Conservation (phyloP, 2,113 vertebrate species). For the Rhea americana region DNA sequence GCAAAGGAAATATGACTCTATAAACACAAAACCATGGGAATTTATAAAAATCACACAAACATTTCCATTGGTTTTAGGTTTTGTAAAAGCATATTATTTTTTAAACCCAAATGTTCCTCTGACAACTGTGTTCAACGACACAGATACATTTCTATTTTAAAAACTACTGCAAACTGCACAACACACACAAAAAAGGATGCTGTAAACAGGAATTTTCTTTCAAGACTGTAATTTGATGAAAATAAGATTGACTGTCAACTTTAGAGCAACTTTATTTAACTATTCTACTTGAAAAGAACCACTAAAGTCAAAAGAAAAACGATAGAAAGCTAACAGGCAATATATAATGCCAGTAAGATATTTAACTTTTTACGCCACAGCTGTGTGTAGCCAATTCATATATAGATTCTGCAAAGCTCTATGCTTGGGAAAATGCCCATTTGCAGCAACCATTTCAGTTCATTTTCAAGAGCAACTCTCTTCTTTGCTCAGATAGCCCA, state of each 20-base stretch:
- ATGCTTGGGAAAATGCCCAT: background rate
- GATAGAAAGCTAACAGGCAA: background rate
- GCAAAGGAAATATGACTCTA: conserved; percentile 27
- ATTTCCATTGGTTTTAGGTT: conserved; percentile 37
- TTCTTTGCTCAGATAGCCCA: background rate
- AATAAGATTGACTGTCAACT: background rate
- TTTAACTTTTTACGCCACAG: background rate
- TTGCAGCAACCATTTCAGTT: background rate
- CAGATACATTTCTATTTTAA: conserved; percentile 10
- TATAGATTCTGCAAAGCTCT: background rate
- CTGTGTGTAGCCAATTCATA: background rate
- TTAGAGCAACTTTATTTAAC: background rate
- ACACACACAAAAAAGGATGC: background rate
- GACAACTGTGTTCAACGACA: background rate
- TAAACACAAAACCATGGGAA: conserved; percentile 19
- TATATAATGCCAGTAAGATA: background rate
- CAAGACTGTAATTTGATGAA: conserved; percentile 3
- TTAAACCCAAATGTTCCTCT: conserved; percentile 2
- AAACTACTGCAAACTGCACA: background rate
- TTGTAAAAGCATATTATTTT: conserved; percentile 26
- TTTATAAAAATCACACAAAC: background rate
- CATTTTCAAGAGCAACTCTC: background rate
- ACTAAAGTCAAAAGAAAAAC: background rate
- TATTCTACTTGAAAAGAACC: background rate
- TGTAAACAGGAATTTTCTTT: conserved; percentile 31